Evolutionary conservation across 2,797 vertebrate species (phyloP).

Genomic region (Epinephelus awoara): DNA sequence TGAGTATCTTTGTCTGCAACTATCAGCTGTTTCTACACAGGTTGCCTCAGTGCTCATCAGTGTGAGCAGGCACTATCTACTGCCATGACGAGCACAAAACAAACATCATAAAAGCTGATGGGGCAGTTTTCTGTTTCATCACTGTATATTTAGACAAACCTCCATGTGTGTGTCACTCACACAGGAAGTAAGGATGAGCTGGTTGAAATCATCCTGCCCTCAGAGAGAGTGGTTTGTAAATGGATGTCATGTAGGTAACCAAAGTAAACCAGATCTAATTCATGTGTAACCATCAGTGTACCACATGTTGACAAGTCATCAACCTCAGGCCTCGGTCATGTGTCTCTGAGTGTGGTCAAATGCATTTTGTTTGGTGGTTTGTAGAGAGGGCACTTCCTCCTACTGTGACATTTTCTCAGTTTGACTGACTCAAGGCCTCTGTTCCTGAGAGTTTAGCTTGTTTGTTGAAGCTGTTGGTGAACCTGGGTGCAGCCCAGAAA

Average conservation of each 20-base stretch:
- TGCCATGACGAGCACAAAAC: slow-evolving; percentile 5
- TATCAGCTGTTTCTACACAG: not conserved
- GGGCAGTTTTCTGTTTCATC: slow-evolving; percentile 7
- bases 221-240: not conserved
- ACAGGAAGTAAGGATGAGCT: slow-evolving; percentile 3
- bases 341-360: not conserved
- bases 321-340: slow-evolving; percentile 10
- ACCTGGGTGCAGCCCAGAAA: not conserved
- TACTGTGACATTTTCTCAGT: not conserved
- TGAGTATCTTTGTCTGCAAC: not conserved
- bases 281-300: not conserved
- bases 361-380: not conserved
- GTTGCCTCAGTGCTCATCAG: not conserved
- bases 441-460: slow-evolving; percentile 5
- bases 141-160: not conserved
- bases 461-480: slow-evolving; percentile 18
- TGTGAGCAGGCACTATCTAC: slow-evolving; percentile 36
- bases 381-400: not conserved
- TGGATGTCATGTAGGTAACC: not conserved
- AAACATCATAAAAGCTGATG: slow-evolving; percentile 54
- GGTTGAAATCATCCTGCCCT: not conserved
- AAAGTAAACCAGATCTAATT: slow-evolving; percentile 24
- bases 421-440: not conserved
- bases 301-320: slow-evolving; percentile 7
- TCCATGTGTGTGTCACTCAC: slow-evolving; percentile 5